Evolutionary conservation across 2,888 invertebrate genomes (phyloP), one percentile per base, ranked within the genome.

Genomic region (Stegana nigrithorax): DNA sequence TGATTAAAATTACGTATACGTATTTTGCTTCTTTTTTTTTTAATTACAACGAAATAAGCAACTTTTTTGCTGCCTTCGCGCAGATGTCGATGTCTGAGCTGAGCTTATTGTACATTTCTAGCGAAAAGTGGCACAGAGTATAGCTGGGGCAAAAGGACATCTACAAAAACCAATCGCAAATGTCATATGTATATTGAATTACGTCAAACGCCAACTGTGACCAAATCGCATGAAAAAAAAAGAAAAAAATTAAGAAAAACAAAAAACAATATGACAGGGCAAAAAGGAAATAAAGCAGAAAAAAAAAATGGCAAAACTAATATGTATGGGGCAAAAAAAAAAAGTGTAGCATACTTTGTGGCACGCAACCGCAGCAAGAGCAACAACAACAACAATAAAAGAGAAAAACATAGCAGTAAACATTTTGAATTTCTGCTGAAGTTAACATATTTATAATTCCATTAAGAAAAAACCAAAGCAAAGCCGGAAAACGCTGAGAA

Each of bases 361-460:
- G 77, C 45, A 45, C 23, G 45, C 19, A 45, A 45, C 26, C 7
- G 5, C 14, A 6, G 12, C 21, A 47, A 47, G 4, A 47, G 10
- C 23, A 23, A 47, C 4, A 47, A 47, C 4, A 50, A 50, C 47
- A 21, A 2, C 47, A 47, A 2, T 12, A 2, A 5, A 12, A n/a
- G 32, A 32, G 32, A 5, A 10, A 32, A 21, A 47, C 23, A 23
- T 5, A 32, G 32, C 32, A 2, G n/a, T 32, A 32, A 21, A 23
- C 64, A 77, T 73, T 77, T 79, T 77, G 75, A 77, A 79, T 75
- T 79, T 75, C 64, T 75, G 75, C 75, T 79, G 75, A 75, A 75
- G 78, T 79, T 79, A 75, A 79, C 80, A 75, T 75, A 79, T 75
- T 75, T 75, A 75, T 75, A 75, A 75, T 75, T 75, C 80, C 75